Conservation (phyloP, 2,888 invertebrate species). For the Callosobruchus maculatus region DNA sequence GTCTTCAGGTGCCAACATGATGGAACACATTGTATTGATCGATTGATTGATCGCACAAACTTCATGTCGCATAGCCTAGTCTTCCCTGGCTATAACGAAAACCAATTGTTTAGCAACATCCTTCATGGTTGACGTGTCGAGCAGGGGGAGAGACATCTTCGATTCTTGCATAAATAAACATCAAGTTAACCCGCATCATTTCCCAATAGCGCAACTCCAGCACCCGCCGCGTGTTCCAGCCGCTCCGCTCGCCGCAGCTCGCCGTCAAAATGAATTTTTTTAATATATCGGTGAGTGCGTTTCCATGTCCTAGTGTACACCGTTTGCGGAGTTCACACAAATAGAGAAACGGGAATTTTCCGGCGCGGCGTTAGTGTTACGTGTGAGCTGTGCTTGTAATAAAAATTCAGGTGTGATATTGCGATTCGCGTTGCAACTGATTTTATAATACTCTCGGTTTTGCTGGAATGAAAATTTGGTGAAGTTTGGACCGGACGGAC, state of each 20-base stretch:
- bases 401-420: not conserved
- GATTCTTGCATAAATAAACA: not conserved
- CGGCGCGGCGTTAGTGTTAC: not conserved
- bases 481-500: too few relatives aligned
- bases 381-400: not conserved
- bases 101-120: not conserved
- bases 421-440: too few relatives aligned
- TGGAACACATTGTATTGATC: too few relatives aligned
- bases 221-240: not conserved
- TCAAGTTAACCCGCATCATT: not conserved
- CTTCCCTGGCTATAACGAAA: not conserved
- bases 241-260: not conserved
- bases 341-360: not conserved
- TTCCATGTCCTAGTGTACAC: not conserved
- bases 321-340: not conserved
- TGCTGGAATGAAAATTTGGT: too few relatives aligned
- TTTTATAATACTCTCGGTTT: too few relatives aligned
- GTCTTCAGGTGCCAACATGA: too few relatives aligned
- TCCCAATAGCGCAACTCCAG: not conserved
- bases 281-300: not conserved
- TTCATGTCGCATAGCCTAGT: too few relatives aligned
- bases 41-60: too few relatives aligned
- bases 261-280: not conserved
- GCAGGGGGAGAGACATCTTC: not conserved
- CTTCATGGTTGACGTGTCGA: not conserved